Evolutionary conservation across 1,140 invertebrate species (phyloP).

Genomic region (Sitobion miscanthi): DNA sequence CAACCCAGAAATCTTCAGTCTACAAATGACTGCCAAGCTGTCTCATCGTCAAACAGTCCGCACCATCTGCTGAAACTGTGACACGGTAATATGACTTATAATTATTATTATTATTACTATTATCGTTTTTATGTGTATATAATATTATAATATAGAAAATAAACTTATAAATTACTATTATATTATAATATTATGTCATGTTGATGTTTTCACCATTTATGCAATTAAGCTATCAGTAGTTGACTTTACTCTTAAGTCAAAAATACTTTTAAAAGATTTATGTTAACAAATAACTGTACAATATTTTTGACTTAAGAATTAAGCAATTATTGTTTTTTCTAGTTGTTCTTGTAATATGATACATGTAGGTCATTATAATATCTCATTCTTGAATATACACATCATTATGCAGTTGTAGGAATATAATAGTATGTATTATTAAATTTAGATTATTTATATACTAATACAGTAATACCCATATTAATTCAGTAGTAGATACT

Average conservation of each 20-base stretch:
- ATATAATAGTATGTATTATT: no score
- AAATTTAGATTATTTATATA: no score
- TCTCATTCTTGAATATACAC: no score
- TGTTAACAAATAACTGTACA: neutral
- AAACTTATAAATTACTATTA: neutral
- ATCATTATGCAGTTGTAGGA: no score
- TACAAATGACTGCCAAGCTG: neutral
- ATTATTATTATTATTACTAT: neutral
- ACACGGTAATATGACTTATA: neutral
- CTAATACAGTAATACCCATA: no score
- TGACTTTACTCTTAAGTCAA: neutral
- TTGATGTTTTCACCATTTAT: neutral
- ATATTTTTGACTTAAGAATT: neutral
- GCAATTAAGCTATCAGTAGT: neutral
- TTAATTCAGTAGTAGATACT: neutral
- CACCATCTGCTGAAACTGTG: neutral
- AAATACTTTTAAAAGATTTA: neutral
- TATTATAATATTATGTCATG: neutral
- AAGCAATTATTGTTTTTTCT: neutral
- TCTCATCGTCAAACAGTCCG: neutral
- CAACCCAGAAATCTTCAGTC: neutral
- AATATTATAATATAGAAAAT: neutral
- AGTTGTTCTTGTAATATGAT: no score
- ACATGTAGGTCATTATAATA: no score
- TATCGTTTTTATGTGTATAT: no score